phyloP scores from a whole-genome alignment of 2,888 invertebrate species.

The Junonia oenone region DNA sequence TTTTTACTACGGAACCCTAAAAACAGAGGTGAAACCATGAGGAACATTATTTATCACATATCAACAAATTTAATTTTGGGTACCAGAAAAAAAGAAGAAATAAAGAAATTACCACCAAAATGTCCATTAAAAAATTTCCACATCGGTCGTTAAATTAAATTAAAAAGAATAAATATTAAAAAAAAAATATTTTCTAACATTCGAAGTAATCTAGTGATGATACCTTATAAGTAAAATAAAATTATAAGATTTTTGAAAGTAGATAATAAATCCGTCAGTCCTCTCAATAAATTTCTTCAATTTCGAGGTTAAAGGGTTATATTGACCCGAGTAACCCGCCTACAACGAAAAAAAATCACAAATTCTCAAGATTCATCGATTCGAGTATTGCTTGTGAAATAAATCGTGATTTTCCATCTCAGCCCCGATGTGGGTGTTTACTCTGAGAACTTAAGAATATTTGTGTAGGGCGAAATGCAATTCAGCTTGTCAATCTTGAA shows the following conservation, averaged over 20 bases:
- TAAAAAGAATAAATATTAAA: too few relatives aligned
- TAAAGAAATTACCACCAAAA: too few relatives aligned
- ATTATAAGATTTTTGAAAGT: not conserved
- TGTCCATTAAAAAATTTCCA: too few relatives aligned
- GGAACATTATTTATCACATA: too few relatives aligned
- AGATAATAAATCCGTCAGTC: not conserved
- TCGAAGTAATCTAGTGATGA: too few relatives aligned
- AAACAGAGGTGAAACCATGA: too few relatives aligned
- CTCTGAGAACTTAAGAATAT: not conserved
- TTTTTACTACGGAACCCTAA: too few relatives aligned
- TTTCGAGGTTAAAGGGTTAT: not conserved
- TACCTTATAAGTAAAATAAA: not conserved
- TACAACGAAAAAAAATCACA: not conserved
- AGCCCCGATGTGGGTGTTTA: not conserved
- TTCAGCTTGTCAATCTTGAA: not conserved
- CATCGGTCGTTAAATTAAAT: too few relatives aligned
- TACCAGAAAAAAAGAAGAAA: too few relatives aligned
- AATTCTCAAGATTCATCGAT: not conserved
- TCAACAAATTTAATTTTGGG: too few relatives aligned
- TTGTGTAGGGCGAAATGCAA: not conserved
- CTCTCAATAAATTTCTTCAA: not conserved
- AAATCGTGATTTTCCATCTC: not conserved
- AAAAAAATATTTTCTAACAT: too few relatives aligned
- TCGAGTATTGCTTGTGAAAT: not conserved
- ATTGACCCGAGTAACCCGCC: not conserved